These are phyloP conservation scores for Drosophila lacertosa DNA, from an alignment of 1,140 invertebrate species.

Conservation along the genomic window DNA sequence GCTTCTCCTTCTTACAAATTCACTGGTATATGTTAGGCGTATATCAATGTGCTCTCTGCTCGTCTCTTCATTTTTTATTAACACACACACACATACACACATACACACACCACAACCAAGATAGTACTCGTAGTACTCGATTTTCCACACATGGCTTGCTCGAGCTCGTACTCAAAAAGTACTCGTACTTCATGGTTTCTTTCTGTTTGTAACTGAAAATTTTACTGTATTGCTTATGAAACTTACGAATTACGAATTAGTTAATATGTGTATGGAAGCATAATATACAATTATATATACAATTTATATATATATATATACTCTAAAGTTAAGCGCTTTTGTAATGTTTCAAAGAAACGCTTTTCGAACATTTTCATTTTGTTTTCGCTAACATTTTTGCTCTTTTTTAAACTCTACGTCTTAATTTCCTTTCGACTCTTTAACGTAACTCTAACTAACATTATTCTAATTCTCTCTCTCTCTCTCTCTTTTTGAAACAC, in stretches of 20 bases:
- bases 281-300: constrained; percentile 21
- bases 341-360: constrained; percentile 71
- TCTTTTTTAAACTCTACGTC: constrained; percentile 24
- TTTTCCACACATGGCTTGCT: constrained; percentile 57
- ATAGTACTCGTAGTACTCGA: constrained; percentile 36
- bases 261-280: constrained; percentile 62
- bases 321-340: constrained; percentile 68
- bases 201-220: constrained; percentile 47
- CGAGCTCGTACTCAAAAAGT: constrained; percentile 24
- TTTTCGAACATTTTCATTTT: constrained; percentile 39
- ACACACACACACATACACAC: constrained; percentile 24
- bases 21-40: constrained; percentile 51
- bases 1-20: constrained; percentile 22
- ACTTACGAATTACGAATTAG: constrained; percentile 33
- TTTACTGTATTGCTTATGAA: constrained; percentile 52
- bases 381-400: constrained; percentile 55
- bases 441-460: neutral
- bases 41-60: constrained; percentile 63
- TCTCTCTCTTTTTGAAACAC: constrained; percentile 3
- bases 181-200: constrained; percentile 16
- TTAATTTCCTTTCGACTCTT: constrained; percentile 8
- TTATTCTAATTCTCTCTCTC: constrained; percentile 3
- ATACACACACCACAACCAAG: constrained; percentile 37
- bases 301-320: constrained; percentile 45
- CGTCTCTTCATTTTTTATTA: constrained; percentile 37